Evolutionary conservation across 2,113 vertebrate genomes (phyloP).

Genomic region (Zeus faber): DNA sequence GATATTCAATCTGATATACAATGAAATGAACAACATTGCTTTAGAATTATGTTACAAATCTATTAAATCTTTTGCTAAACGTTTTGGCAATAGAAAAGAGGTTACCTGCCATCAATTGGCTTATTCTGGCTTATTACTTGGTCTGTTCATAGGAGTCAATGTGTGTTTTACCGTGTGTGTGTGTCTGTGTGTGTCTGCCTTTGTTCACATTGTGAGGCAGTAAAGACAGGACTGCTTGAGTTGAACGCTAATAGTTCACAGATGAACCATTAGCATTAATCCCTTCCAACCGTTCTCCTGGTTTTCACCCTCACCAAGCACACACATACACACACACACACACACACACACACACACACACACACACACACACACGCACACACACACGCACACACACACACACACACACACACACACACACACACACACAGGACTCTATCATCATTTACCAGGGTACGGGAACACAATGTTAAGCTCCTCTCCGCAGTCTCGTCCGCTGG

Average conservation of each 20-base stretch:
- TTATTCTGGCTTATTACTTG: too few relatives aligned
- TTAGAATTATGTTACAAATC: too few relatives aligned
- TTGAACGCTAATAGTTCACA: conserved; percentile 69
- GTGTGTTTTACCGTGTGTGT: not conserved
- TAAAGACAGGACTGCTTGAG: conserved; percentile 56
- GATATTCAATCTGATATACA: too few relatives aligned
- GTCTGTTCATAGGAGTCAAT: not conserved
- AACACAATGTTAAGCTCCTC: conserved; percentile 66
- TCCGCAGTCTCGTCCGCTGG: conserved; percentile 45
- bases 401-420: conserved; percentile 14
- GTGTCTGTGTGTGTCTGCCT: conserved; percentile 7
- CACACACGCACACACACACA: conserved; percentile 21
- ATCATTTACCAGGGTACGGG: conserved; percentile 45
- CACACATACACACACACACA: too few relatives aligned
- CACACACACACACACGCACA: conserved; percentile 11
- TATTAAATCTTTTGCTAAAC: too few relatives aligned
- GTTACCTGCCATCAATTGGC: too few relatives aligned
- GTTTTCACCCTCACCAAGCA: too few relatives aligned
- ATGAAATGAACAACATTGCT: too few relatives aligned
- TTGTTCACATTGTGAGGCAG: conserved; percentile 28
- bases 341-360: too few relatives aligned
- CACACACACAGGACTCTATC: conserved; percentile 39
- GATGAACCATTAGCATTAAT: conserved; percentile 62
- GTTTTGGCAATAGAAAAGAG: too few relatives aligned
- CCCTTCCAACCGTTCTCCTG: too few relatives aligned